Conservation (phyloP, 2,888 invertebrate species). For the Leucania comma region DNA sequence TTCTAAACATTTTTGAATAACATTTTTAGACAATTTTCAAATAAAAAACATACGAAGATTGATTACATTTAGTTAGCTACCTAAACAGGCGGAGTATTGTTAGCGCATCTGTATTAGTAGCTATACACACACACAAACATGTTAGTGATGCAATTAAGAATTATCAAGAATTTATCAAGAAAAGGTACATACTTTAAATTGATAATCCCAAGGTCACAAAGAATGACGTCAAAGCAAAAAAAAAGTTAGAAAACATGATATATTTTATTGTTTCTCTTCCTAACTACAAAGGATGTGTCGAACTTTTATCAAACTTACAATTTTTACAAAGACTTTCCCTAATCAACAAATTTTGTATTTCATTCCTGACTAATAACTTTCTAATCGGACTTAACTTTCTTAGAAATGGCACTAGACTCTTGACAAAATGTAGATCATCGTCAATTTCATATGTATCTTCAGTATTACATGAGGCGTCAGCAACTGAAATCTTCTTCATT, state of each 20-base stretch:
- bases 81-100: no score
- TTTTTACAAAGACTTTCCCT: conserved; percentile 66
- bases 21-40: no score
- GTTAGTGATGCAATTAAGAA: no score
- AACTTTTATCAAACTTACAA: conserved; percentile 44
- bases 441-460: conserved; percentile 42
- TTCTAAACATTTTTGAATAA: no score
- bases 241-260: not conserved
- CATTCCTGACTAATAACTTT: conserved; percentile 68
- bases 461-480: conserved; percentile 27
- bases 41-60: no score
- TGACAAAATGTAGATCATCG: conserved; percentile 66
- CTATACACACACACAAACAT: no score
- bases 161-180: no score
- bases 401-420: conserved; percentile 68
- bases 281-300: conserved; percentile 4
- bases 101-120: no score
- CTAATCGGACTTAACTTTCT: conserved; percentile 65
- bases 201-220: no score
- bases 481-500: conserved; percentile 16
- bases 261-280: not conserved
- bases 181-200: no score
- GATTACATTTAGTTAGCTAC: no score
- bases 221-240: not conserved
- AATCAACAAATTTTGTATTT: conserved; percentile 67